A percentile compares a stretch with the other conserved stretches of the same genome.
Evolutionary conservation across 2,797 vertebrate species (phyloP).

Genomic region (Paramormyrops hopkinsi): DNA sequence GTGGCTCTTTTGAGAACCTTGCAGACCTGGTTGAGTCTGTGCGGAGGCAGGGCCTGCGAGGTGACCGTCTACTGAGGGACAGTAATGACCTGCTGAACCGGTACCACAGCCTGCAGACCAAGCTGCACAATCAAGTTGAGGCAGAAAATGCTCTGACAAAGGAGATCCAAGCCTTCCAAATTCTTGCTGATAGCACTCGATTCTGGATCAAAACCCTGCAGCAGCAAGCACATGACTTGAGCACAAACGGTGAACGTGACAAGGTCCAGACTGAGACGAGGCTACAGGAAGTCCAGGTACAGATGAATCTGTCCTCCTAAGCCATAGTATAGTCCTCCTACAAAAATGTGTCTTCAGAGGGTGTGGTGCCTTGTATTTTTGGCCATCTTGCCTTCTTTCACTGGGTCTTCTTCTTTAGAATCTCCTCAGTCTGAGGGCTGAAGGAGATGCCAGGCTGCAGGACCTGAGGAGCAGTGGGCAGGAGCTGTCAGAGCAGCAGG

Average conservation of each 20-base stretch:
- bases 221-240: conserved; percentile 55
- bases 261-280: conserved; percentile 29
- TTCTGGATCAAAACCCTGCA: conserved; percentile 62
- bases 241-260: conserved; percentile 40
- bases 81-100: conserved; percentile 58
- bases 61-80: conserved; percentile 60
- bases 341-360: not conserved
- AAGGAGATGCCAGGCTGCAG: conserved; percentile 53
- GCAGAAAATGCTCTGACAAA: conserved; percentile 38
- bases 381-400: not conserved
- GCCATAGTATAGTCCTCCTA: not conserved
- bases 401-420: conserved; percentile 45
- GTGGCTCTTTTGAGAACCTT: conserved; percentile 61
- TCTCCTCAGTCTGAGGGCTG: conserved; percentile 52
- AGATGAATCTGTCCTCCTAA: not conserved
- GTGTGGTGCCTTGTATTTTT: not conserved
- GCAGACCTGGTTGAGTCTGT: conserved; percentile 60
- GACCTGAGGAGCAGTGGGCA: conserved; percentile 26
- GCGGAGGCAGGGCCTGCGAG: conserved; percentile 63
- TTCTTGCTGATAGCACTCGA: conserved; percentile 46
- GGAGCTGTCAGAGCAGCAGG: conserved; percentile 29
- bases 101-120: conserved; percentile 59
- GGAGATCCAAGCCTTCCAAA: conserved; percentile 53
- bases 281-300: conserved; percentile 36
- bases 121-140: conserved; percentile 28